Conservation (phyloP, 2,113 vertebrate genomes). For the Romanogobio albipinnatus region DNA sequence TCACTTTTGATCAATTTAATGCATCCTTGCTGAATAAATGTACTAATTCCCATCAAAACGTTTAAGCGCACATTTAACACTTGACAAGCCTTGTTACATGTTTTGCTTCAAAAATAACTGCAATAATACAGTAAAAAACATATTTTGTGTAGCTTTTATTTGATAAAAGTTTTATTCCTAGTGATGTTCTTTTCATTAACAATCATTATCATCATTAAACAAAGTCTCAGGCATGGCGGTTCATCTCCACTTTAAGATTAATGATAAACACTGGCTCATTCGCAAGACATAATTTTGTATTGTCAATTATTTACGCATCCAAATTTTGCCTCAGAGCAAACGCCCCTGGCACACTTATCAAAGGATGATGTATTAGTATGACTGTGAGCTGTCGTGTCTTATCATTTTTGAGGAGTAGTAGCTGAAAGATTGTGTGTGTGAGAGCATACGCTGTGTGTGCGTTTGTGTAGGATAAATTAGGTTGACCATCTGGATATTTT, state of each 20-base stretch:
- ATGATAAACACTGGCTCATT: not conserved
- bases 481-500: conserved; percentile 63
- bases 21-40: not conserved
- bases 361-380: conserved; percentile 11
- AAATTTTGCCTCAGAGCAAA: not conserved
- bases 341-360: not conserved
- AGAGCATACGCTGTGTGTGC: not conserved
- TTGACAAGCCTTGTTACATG: not conserved
- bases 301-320: not conserved
- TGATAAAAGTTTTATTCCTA: not conserved
- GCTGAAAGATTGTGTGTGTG: conserved; percentile 1
- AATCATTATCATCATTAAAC: not conserved
- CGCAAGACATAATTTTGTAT: not conserved
- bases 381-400: conserved; percentile 34
- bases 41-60: not conserved
- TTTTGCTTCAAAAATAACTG: not conserved
- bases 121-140: not conserved
- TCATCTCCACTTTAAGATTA: not conserved
- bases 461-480: conserved; percentile 34
- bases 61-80: no score
- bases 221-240: not conserved
- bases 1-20: not conserved
- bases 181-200: not conserved
- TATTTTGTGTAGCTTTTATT: not conserved
- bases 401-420: not conserved